Percentiles rank a stretch among this genome's conserved stretches.
phyloP scores from a whole-genome alignment of 2,797 vertebrate species.

The Arvicola amphibius region DNA sequence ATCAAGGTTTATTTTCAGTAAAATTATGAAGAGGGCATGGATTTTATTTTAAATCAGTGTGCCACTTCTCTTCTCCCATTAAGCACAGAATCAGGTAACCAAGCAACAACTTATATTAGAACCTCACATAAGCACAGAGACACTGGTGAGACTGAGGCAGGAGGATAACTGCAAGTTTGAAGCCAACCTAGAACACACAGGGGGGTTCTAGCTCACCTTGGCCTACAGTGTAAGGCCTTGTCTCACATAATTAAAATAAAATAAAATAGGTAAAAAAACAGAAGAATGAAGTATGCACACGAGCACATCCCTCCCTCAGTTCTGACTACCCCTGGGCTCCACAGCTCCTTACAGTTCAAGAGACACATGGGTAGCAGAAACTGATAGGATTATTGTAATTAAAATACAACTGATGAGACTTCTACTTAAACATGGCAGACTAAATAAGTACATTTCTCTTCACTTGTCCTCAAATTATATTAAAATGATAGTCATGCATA shows the following conservation, averaged over 20 bases:
- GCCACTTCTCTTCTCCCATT: no score
- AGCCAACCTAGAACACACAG: not conserved
- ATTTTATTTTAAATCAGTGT: no score
- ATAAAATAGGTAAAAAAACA: not conserved
- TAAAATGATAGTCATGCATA: not conserved
- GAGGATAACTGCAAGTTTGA: not conserved
- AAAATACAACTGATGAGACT: not conserved
- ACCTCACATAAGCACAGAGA: not conserved
- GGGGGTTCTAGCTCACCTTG: not conserved
- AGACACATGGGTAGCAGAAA: not conserved
- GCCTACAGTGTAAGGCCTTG: not conserved
- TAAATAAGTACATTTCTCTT: not conserved
- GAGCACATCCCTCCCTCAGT: not conserved
- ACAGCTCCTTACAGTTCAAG: not conserved
- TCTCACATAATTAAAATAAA: not conserved
- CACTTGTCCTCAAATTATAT: not conserved
- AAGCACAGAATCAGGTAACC: no score
- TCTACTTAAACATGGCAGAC: conserved; percentile 20
- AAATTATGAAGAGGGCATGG: no score
- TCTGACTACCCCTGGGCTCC: not conserved
- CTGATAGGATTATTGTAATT: not conserved
- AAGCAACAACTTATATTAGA: not conserved
- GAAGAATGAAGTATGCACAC: not conserved
- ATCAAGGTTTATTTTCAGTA: no score
- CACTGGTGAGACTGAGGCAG: not conserved